Evolutionary conservation across 2,888 invertebrate genomes (phyloP).

Genomic region (Metellina segmentata): DNA sequence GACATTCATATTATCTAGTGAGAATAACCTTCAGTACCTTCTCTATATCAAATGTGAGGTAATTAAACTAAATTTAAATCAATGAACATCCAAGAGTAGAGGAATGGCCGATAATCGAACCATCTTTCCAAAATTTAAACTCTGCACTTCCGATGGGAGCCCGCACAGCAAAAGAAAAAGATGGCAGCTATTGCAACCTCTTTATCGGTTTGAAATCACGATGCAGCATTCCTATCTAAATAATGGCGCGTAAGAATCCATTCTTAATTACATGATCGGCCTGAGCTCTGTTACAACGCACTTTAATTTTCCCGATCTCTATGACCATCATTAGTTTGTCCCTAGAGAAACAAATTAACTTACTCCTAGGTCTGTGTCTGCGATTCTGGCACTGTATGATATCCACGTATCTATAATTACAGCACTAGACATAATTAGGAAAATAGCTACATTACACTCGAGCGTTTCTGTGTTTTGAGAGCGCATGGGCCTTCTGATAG

Average conservation of each 20-base stretch:
- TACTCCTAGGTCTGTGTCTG: conserved; percentile 34
- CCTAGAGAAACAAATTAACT: conserved; percentile 48
- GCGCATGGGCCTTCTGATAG: conserved; percentile 23
- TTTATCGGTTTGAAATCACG: conserved; percentile 55
- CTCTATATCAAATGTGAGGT: neutral
- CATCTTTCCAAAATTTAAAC: neutral
- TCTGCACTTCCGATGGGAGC: neutral
- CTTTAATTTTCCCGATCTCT: conserved; percentile 36
- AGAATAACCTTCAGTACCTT: too few species aligned
- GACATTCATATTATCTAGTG: too few species aligned
- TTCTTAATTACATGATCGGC: conserved; percentile 54
- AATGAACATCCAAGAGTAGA: neutral
- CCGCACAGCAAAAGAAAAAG: neutral
- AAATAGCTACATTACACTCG: conserved; percentile 24
- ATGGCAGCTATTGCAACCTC: neutral
- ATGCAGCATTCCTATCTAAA: conserved; percentile 15
- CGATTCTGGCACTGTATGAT: conserved; percentile 36
- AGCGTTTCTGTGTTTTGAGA: conserved; percentile 20
- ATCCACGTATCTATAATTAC: conserved; percentile 56
- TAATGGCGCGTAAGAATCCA: conserved; percentile 36
- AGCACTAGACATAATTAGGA: conserved; percentile 50
- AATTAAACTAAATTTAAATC: neutral
- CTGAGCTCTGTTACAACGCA: conserved; percentile 22
- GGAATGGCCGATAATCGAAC: neutral
- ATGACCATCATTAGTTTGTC: conserved; percentile 41